Evolutionary conservation across 2,113 vertebrate genomes (phyloP), one percentile per base, ranked within the genome.

Genomic region (Barbus barbus): DNA sequence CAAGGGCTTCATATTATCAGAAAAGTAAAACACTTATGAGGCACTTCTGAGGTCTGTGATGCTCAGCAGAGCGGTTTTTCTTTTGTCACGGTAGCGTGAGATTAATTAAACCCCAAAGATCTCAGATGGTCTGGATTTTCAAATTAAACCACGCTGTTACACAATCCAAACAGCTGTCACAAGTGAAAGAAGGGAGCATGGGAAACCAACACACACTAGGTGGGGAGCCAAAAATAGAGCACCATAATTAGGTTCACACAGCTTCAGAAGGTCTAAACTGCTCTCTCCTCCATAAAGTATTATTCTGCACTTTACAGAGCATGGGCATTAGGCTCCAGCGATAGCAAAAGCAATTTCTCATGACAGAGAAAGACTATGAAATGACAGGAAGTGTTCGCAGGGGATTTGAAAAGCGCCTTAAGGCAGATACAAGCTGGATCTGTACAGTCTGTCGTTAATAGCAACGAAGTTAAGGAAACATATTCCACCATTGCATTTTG

Each of bases 301-400:
- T 61, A 85, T 87, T 89, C 86, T 90, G 89, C 83, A 88, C 78
- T 67, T 75, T 88, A n/a, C 26, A 71, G 6, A 2, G 14, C 44
- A 31, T 78, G 86, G 87, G 74, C 14, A 48, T 58, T 41, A 69
- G 22, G 46, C 65, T 73, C 48, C 72, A 77, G 87, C 28, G 3
- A 88, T 83, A 77, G 72, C 81, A 80, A 31, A 86, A 85, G 31
- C 26, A 31, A 26, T 13, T 89, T 95, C 96, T 97, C 93, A 98
- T 77, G 74, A n/a, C 51, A n/a, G 61, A 77, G 38, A 26, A 46
- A 26, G 75, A 61, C 28, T 69, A 60, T 46, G 33, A 48, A 76
- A 71, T 81, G 77, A 81, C 77, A 80, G 38, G 61, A 51, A 76
- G 2, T 56, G 67, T 67, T 63, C 82, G 1, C 12, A 11, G 33